Conservation (phyloP, 2,113 vertebrate genomes). For the Bubo blakistoni region DNA sequence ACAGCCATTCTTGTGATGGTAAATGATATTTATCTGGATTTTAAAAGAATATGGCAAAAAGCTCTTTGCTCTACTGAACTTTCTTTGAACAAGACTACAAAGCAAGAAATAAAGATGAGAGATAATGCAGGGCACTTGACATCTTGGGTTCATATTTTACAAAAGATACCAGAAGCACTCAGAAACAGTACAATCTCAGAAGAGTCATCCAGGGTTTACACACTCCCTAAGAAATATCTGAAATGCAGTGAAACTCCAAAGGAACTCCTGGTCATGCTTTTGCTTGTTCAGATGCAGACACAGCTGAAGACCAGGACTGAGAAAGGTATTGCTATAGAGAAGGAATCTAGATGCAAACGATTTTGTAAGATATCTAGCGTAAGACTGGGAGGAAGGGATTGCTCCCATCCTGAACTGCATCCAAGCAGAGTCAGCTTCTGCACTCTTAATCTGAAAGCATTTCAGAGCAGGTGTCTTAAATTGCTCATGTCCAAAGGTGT, state of each 20-base stretch:
- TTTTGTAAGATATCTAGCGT: not conserved
- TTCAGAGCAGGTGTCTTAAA: not conserved
- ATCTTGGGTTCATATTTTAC: not conserved
- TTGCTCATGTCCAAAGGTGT: not conserved
- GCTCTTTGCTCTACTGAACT: not conserved
- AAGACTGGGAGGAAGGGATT: not conserved
- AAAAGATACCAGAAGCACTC: not conserved
- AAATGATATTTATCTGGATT: not conserved
- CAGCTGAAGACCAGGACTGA: not conserved
- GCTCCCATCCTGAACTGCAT: not conserved
- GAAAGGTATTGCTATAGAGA: not conserved
- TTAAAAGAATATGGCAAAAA: not conserved
- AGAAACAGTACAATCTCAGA: not conserved
- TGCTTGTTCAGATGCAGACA: not conserved
- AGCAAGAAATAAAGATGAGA: not conserved
- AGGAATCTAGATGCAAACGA: not conserved
- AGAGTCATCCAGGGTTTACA: not conserved
- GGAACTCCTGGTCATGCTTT: not conserved
- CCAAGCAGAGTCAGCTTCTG: not conserved
- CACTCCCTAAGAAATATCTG: not conserved
- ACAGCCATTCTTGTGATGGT: not conserved
- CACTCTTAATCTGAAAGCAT: not conserved
- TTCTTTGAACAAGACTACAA: not conserved
- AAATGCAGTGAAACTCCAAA: not conserved
- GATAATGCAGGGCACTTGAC: not conserved